Percentiles rank a stretch among this genome's conserved stretches.
Evolutionary conservation across 2,113 vertebrate genomes (phyloP).

Genomic region (Neomonachus schauinslandi): DNA sequence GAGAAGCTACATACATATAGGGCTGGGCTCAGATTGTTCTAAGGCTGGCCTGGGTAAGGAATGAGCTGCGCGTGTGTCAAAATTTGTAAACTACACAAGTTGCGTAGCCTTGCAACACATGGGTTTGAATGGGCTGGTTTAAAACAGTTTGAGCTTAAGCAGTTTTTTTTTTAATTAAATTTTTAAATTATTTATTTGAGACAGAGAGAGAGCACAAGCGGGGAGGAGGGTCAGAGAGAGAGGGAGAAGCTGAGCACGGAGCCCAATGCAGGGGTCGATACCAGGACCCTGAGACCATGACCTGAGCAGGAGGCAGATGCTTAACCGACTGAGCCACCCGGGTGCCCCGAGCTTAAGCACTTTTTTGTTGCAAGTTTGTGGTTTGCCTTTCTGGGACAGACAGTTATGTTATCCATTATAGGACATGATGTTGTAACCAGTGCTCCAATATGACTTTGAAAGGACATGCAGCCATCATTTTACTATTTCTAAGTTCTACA

Average conservation of each 20-base stretch:
- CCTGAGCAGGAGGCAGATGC: too few relatives aligned
- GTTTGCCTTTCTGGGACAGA: not conserved
- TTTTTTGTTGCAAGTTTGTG: conserved; percentile 3
- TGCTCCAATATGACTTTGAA: not conserved
- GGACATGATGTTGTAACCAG: not conserved
- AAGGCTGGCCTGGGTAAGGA: not conserved
- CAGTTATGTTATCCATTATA: not conserved
- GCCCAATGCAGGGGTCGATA: too few relatives aligned
- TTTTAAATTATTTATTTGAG: too few relatives aligned
- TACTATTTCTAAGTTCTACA: not conserved
- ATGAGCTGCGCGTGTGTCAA: not conserved
- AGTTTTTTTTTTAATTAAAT: not conserved
- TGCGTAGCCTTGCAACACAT: not conserved
- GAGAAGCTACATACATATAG: not conserved
- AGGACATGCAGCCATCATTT: not conserved
- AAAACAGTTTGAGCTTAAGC: not conserved
- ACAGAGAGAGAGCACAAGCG: too few relatives aligned
- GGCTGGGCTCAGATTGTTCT: not conserved
- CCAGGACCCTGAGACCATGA: too few relatives aligned
- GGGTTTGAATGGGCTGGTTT: not conserved
- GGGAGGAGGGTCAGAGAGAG: too few relatives aligned
- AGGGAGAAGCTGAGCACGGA: too few relatives aligned
- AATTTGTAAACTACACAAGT: not conserved
- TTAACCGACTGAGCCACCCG: too few relatives aligned
- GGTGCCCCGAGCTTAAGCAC: not conserved